A percentile compares a stretch with the other conserved stretches of the same genome.
Evolutionary conservation across 2,113 vertebrate genomes (phyloP).

Genomic region (Dromas ardeola): DNA sequence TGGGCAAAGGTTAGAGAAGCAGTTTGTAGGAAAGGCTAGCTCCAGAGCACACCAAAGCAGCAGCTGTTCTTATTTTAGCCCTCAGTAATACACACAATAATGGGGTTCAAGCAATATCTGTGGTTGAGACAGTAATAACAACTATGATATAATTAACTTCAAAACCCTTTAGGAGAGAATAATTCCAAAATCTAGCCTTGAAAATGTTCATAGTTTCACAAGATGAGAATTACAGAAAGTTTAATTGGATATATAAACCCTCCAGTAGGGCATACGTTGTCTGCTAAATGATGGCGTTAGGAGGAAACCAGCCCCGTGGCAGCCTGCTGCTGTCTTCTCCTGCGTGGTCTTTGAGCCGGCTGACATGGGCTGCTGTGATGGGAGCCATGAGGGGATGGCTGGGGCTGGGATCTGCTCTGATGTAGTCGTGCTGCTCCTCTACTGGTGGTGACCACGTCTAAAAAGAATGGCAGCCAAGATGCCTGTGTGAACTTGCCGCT

Average conservation of each 20-base stretch:
- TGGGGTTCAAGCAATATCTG: conserved; percentile 40
- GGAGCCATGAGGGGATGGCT: neutral
- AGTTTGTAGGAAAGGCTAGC: neutral
- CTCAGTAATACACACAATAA: conserved; percentile 30
- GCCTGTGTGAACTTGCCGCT: neutral
- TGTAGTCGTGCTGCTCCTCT: neutral
- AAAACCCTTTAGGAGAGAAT: conserved; percentile 55
- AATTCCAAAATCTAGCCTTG: neutral
- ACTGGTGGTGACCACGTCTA: neutral
- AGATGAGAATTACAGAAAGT: conserved; percentile 41
- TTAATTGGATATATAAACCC: conserved; percentile 37
- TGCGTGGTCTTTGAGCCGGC: accelerated
- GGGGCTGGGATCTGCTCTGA: accelerated
- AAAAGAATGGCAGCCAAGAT: neutral
- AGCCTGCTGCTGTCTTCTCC: neutral
- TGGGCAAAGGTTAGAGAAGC: conserved; percentile 59
- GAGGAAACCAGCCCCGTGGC: neutral
- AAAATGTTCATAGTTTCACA: conserved; percentile 24
- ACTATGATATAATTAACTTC: conserved; percentile 51
- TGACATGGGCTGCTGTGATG: neutral
- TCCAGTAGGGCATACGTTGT: conserved; percentile 10
- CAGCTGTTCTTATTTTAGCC: conserved; percentile 42
- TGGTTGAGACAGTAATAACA: conserved; percentile 45
- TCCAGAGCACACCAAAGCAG: conserved; percentile 3
- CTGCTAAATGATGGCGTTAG: neutral